Evolutionary conservation across 1,140 invertebrate genomes (phyloP), one percentile per base, ranked within the genome.

Genomic region (Nymphalis io): DNA sequence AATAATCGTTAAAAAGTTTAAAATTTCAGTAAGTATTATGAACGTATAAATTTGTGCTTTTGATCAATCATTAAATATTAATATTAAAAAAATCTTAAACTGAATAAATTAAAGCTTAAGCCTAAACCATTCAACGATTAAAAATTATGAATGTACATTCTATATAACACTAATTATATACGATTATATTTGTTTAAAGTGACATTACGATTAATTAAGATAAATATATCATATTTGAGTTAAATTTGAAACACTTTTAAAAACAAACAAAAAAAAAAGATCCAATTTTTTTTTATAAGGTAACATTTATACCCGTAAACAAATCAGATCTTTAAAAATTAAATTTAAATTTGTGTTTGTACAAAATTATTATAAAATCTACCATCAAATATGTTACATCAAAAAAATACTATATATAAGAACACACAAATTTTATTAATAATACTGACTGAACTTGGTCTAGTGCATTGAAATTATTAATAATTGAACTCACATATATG

Each of bases 191-290:
- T 60, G 51, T 69, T 70, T 21, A 66, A 70, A 77, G 72, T 72
- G 76, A 78, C 76, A 78, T 75, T 78, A 78, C 70, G 60, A 76
- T 61, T 68, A 48, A 48, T 39, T 63, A 59, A 23, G 27, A 59
- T 59, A 62, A 16, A 70, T 59, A 70, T 70, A 38, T 15, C 59
- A 51, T 61, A 61, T 33, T 58, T 21, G 12, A 55, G 8, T 55
- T 6, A 12, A 27, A 55, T 11, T 20, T 4, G 10, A 12, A 15
- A 27, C 10, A 15, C 2, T 55, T 27, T 55, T 10, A 53, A 53
- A 18, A 21, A 55, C 23, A 6, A 21, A 55, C 21, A 55, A 55
- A 53, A 55, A 10, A 44, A 20, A 1, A 55, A 55, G 21, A 55
- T 27, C 48, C 13, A 11, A 44, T 44, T 4, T 46, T n/a, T 8